Base-by-base conservation (phyloP, 1,140 invertebrate species). In the Scaptomyza pallida region DNA sequence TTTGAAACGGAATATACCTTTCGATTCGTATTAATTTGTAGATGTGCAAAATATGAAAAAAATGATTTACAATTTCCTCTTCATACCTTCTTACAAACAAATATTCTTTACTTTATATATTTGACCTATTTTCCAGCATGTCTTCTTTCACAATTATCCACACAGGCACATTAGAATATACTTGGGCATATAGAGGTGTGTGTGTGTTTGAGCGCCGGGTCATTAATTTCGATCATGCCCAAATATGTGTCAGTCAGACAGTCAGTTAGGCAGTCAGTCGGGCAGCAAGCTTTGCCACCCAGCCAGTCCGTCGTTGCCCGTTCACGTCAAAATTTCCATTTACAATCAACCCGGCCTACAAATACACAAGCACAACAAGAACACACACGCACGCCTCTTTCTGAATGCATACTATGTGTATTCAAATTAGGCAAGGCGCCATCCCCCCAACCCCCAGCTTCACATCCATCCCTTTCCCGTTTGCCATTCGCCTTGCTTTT, bases 181-280 rank as follows among this genome's bases (percentile, higher is more conserved):
- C 15, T 35, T 82, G 55, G 19, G 65, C 57, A 72, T 72, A 30
- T 30, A 8, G 8, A 79, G 73, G 78, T 81, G 73, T 81, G 78
- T 81, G 73, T 81, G 23, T 56, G 50, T 50, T 30, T 30, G 47
- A 51, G 52, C 73, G 77, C 59, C 59, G 85, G 77, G 86, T 89
- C 86, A 89, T 89, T 89, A 89, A 89, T 89, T 89, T 89, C 56
- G 85, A 89, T 89, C 85, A 89, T 76, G 59, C 76, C 79, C 83
- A 89, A 88, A 89, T 89, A 89, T 89, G 81, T 89, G 86, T 89
- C 86, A 89, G 86, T 59, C 86, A 89, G 86, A 55, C 64, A 81
- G 72, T 72, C 79, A 73, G 72, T 63, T 52, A 60, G 76, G 23
- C 64, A 81, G 68, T 72, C 79, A 73, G 72, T 63, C 21, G 35